Evolutionary conservation across 2,113 vertebrate genomes (phyloP).

Genomic region (Plecturocebus donacophilus): DNA sequence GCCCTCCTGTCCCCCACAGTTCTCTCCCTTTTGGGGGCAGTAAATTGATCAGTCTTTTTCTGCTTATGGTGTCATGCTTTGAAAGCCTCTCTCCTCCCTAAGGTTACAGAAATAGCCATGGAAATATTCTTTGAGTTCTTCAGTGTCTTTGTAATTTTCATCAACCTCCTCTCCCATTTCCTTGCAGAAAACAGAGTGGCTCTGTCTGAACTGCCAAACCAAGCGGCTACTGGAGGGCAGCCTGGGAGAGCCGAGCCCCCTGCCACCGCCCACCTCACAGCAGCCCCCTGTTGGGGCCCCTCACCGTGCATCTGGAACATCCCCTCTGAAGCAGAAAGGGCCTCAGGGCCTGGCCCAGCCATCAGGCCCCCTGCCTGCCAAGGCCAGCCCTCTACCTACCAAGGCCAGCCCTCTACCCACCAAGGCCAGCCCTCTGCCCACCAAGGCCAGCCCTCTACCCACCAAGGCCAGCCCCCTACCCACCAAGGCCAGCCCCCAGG

Average conservation of each 20-base stretch:
- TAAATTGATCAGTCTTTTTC: neutral
- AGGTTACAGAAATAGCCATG: neutral
- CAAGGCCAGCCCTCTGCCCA: constrained; percentile 77
- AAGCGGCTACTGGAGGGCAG: constrained; percentile 95
- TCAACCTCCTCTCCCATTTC: constrained; percentile 68
- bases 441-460: constrained; percentile 70
- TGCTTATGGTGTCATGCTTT: neutral
- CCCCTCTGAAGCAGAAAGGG: constrained; percentile 77
- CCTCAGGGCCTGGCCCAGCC: constrained; percentile 83
- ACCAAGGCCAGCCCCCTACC: constrained; percentile 79
- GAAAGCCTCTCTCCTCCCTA: neutral
- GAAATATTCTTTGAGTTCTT: neutral
- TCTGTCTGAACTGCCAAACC: constrained; percentile 99
- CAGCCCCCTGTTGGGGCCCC: constrained; percentile 88
- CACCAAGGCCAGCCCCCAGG: constrained; percentile 79
- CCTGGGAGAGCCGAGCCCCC: constrained; percentile 91
- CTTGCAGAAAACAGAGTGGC: constrained; percentile 98
- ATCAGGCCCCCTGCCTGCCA: constrained; percentile 76
- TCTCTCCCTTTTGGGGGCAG: neutral
- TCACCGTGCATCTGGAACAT: constrained; percentile 79
- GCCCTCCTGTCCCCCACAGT: no score
- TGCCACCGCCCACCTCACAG: constrained; percentile 88
- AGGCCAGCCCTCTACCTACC: constrained; percentile 77
- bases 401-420: constrained; percentile 61
- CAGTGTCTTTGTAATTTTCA: constrained; percentile 1